A percentile compares a stretch with the other conserved stretches of the same genome.
These are phyloP conservation scores for Ernsta delagoae DNA, from an alignment of 2,888 invertebrate genomes.

Conservation along the genomic window DNA sequence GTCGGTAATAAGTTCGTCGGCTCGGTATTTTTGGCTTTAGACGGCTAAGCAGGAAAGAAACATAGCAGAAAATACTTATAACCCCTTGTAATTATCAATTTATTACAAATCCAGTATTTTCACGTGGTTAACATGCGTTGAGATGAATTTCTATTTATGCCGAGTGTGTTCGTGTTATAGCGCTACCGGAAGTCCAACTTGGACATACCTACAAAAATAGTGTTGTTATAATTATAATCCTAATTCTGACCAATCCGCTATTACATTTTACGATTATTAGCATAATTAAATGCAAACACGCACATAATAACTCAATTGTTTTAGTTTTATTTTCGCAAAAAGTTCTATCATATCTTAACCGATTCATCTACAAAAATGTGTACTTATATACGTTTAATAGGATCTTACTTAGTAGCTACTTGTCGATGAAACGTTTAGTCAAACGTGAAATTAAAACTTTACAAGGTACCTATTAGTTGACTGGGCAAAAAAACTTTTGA, in stretches of 20 bases:
- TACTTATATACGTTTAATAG: neutral
- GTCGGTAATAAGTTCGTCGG: too few relatives aligned
- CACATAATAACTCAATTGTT: slow-evolving; percentile 1
- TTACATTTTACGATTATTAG: slow-evolving; percentile 23
- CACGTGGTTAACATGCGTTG: too few relatives aligned
- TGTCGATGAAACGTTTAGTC: neutral
- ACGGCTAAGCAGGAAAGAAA: too few relatives aligned
- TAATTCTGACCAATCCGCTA: slow-evolving; percentile 14
- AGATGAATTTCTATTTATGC: neutral
- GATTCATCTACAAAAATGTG: neutral
- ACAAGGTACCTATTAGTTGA: neutral
- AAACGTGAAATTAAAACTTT: slow-evolving; percentile 11
- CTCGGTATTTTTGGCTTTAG: too few relatives aligned
- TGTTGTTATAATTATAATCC: slow-evolving; percentile 6
- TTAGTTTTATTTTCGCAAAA: neutral
- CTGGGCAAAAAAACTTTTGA: slow-evolving; percentile 4
- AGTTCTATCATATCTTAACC: neutral
- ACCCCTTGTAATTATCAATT: too few relatives aligned
- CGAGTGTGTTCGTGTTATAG: neutral
- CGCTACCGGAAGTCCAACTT: slow-evolving; percentile 24
- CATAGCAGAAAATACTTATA: too few relatives aligned
- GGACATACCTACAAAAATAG: neutral
- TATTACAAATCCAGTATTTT: too few relatives aligned
- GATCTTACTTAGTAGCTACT: neutral
- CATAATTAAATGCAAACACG: slow-evolving; percentile 20